phyloP scores from a whole-genome alignment of 2,797 vertebrate genomes.

The Micropoecilia bifurca region DNA sequence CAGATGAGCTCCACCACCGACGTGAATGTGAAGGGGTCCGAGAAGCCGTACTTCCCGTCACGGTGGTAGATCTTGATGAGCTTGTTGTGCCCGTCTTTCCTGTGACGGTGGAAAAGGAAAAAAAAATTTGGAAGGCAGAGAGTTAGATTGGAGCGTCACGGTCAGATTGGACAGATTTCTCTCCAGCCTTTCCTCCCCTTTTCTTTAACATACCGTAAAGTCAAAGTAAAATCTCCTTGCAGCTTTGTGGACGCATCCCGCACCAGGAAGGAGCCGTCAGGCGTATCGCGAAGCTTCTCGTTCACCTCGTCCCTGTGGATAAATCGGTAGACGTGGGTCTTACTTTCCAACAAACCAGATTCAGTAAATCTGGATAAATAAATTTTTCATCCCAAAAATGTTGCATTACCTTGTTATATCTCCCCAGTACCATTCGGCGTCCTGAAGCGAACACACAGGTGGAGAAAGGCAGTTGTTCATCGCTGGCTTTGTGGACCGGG shows the following conservation, averaged over 20 bases:
- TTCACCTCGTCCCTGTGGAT: slow-evolving; percentile 92
- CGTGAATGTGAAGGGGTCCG: slow-evolving; percentile 92
- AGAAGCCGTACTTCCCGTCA: slow-evolving; percentile 95
- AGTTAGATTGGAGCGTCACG: not conserved
- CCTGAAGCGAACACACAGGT: slow-evolving; percentile 84
- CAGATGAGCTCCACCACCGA: slow-evolving; percentile 95
- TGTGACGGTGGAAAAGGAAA: slow-evolving; percentile 47
- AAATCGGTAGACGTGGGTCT: slow-evolving; percentile 9
- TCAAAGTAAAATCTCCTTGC: slow-evolving; percentile 95
- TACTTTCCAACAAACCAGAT: not conserved
- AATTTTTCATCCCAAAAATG: not conserved
- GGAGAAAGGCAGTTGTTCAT: slow-evolving; percentile 80
- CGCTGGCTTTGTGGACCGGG: slow-evolving; percentile 89
- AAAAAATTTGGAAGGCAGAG: not conserved
- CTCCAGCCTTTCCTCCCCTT: not conserved
- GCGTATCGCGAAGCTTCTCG: slow-evolving; percentile 91
- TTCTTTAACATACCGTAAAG: slow-evolving; percentile 82
- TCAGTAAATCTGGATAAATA: not conserved
- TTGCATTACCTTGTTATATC: slow-evolving; percentile 91
- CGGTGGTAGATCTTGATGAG: slow-evolving; percentile 95
- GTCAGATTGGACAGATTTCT: not conserved
- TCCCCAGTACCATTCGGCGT: slow-evolving; percentile 98
- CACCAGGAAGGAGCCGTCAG: slow-evolving; percentile 95
- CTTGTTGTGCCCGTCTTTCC: slow-evolving; percentile 96
- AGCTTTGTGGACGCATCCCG: slow-evolving; percentile 95